Percentiles rank a stretch among this genome's conserved stretches.
Conservation (phyloP, 2,888 invertebrate species). For the Sinotaia quadrata region DNA sequence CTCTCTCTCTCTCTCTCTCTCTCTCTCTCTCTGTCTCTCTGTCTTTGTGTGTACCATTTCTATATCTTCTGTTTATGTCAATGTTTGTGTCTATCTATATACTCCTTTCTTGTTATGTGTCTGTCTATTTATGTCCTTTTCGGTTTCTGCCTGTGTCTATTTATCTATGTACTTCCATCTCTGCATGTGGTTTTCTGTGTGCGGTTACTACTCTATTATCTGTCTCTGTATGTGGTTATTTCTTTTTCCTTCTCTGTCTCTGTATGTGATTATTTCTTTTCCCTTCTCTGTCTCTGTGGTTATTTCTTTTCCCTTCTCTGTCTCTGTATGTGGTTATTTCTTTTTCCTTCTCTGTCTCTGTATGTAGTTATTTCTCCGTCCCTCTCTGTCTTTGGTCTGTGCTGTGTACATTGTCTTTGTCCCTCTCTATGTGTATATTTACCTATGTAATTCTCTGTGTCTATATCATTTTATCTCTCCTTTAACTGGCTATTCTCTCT, state of each 20-base stretch:
- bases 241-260: neutral
- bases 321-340: too few relatives aligned
- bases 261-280: too few relatives aligned
- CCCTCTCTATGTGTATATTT: neutral
- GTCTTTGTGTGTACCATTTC: neutral
- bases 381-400: neutral
- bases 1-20: neutral
- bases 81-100: neutral
- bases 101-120: neutral
- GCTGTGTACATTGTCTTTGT: neutral
- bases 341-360: neutral
- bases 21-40: neutral
- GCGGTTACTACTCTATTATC: neutral
- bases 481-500: too few relatives aligned
- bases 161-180: neutral
- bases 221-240: neutral
- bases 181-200: neutral
- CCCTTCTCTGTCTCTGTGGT: too few relatives aligned
- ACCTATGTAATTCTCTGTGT: neutral
- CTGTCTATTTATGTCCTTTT: neutral
- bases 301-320: too few relatives aligned
- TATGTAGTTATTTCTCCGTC: neutral
- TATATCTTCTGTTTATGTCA: neutral
- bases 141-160: neutral
- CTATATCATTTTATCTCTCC: too few relatives aligned